Conservation (phyloP, 2,888 invertebrate genomes). For the Cactoblastis cactorum region DNA sequence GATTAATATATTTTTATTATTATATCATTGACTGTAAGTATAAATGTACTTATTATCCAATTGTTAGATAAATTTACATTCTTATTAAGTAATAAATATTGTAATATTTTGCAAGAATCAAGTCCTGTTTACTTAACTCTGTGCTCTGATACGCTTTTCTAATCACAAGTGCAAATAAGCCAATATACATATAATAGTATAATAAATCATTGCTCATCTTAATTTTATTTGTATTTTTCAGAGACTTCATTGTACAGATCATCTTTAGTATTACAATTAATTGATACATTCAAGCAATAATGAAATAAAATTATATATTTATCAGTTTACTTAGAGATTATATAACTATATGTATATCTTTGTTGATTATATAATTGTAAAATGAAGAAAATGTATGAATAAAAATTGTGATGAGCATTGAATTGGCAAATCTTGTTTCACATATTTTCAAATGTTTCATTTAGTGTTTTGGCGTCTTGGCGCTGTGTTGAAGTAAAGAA, state of each 20-base stretch:
- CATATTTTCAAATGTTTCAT: constrained; percentile 76
- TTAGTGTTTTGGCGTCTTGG: constrained; percentile 32
- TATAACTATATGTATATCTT: constrained; percentile 14
- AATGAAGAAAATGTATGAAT: constrained; percentile 20
- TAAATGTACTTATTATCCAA: too few relatives aligned
- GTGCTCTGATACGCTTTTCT: constrained; percentile 53
- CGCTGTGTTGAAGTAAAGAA: constrained; percentile 34
- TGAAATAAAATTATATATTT: constrained; percentile 3
- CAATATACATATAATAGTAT: constrained; percentile 35
- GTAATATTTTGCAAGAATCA: too few relatives aligned
- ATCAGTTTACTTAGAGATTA: constrained; percentile 4
- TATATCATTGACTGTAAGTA: too few relatives aligned
- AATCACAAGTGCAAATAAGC: constrained; percentile 43
- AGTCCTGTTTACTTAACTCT: constrained; percentile 23
- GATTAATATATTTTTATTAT: too few relatives aligned
- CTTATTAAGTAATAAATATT: too few relatives aligned
- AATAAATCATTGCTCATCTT: constrained; percentile 64
- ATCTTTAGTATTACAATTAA: constrained; percentile 16
- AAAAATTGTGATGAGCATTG: constrained; percentile 66
- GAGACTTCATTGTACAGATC: constrained; percentile 1
- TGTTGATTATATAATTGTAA: constrained; percentile 4
- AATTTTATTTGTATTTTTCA: constrained; percentile 36
- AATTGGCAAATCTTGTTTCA: constrained; percentile 65
- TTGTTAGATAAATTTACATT: too few relatives aligned
- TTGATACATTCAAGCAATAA: constrained; percentile 13